Conservation (phyloP, 1,140 invertebrate genomes). For the Drosophila carrolli region DNA sequence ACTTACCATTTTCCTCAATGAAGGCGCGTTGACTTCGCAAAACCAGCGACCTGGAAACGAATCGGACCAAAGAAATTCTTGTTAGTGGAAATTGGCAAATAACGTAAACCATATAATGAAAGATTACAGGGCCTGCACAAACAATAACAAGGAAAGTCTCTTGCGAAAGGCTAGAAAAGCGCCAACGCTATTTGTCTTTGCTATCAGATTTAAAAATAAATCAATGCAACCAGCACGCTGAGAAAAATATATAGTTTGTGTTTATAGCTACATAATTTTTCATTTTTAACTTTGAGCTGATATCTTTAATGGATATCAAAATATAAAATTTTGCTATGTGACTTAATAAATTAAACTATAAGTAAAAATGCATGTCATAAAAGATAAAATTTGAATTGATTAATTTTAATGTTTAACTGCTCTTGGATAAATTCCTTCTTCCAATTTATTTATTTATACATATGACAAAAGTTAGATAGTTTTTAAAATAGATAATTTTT, state of each 20-base stretch:
- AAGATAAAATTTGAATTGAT: background rate
- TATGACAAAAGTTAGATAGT: too few species aligned
- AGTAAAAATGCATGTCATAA: too few species aligned
- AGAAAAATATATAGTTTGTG: background rate
- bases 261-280: too few species aligned
- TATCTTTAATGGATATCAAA: too few species aligned
- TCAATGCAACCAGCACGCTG: constrained; percentile 50
- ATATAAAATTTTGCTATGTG: too few species aligned
- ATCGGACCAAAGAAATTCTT: constrained; percentile 26
- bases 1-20: constrained; percentile 83
- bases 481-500: too few species aligned
- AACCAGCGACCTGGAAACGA: constrained; percentile 79
- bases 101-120: constrained; percentile 33
- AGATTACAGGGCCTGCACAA: constrained; percentile 18
- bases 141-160: constrained; percentile 22
- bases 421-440: too few species aligned
- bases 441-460: too few species aligned
- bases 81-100: constrained; percentile 42
- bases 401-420: too few species aligned
- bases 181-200: constrained; percentile 53
- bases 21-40: constrained; percentile 83
- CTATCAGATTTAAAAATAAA: constrained; percentile 77
- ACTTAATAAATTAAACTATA: too few species aligned
- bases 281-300: too few species aligned
- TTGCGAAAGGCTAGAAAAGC: constrained; percentile 29